These are phyloP conservation scores for Macrotus californicus DNA, from an alignment of 2,113 vertebrate genomes.

Conservation along the genomic window DNA sequence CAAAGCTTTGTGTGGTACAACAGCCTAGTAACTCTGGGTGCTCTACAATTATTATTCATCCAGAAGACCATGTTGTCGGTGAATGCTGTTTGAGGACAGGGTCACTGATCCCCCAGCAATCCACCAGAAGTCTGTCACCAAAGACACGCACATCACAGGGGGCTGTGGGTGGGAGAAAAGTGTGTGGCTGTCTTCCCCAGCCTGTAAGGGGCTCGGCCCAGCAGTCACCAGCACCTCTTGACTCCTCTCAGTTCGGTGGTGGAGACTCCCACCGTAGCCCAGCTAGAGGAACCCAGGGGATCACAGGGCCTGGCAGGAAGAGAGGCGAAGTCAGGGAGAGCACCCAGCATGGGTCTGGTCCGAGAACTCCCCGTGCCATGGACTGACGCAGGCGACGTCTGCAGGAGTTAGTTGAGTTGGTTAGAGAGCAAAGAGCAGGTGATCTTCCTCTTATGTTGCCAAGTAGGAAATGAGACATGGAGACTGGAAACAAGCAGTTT, in stretches of 20 bases:
- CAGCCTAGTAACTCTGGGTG: neutral
- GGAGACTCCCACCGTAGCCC: neutral
- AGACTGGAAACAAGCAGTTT: neutral
- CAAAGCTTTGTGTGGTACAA: neutral
- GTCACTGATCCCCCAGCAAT: accelerated
- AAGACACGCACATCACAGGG: accelerated
- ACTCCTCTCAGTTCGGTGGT: neutral
- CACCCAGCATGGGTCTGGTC: no score
- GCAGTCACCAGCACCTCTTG: neutral
- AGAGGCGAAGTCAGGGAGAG: no score
- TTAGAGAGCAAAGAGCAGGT: neutral
- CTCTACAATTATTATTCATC: neutral
- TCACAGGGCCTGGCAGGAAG: neutral
- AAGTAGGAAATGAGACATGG: neutral
- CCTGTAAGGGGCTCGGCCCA: neutral
- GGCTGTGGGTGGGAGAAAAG: neutral
- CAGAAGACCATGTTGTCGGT: neutral
- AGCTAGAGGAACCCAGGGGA: neutral
- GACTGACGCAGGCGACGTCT: no score
- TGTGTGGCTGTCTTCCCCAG: neutral
- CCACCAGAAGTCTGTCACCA: neutral
- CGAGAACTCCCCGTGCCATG: no score
- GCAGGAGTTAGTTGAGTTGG: neutral
- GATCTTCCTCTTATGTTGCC: neutral
- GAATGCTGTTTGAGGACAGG: neutral